Conservation (phyloP, 1,140 invertebrate genomes). For the Temnothorax longispinosus region DNA sequence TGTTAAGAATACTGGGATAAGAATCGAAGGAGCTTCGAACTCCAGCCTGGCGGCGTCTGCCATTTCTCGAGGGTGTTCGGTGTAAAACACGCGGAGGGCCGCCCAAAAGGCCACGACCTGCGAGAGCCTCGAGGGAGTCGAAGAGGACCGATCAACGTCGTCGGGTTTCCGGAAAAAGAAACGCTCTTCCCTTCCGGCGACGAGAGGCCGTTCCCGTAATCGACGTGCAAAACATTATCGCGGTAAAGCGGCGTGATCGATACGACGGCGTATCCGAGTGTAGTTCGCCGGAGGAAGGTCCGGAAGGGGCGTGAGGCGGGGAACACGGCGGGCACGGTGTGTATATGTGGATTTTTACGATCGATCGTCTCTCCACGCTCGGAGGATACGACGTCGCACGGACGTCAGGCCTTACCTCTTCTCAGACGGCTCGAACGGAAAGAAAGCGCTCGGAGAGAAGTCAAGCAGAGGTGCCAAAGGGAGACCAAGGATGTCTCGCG, state of each 20-base stretch:
- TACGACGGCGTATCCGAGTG: conserved; percentile 46
- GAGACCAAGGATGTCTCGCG: neutral
- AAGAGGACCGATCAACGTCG: neutral
- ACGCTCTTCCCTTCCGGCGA: neutral
- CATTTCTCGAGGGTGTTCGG: neutral
- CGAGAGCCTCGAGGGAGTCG: no score
- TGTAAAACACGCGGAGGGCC: neutral
- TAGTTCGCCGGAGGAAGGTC: conserved; percentile 30
- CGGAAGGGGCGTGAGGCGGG: conserved; percentile 62
- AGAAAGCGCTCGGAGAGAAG: neutral
- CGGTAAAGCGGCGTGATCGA: conserved; percentile 52
- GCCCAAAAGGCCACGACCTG: neutral
- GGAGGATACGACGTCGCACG: conserved; percentile 15
- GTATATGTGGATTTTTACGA: conserved; percentile 67
- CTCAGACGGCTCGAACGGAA: neutral
- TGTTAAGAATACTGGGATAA: neutral
- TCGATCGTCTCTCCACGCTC: conserved; percentile 60
- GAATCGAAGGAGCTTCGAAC: neutral
- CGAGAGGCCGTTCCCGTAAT: neutral
- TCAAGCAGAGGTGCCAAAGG: neutral
- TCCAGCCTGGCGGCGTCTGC: neutral
- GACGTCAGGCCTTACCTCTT: conserved; percentile 58
- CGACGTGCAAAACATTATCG: conserved; percentile 41
- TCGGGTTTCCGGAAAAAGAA: neutral
- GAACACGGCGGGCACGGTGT: conserved; percentile 15